Percentiles rank a stretch among this genome's conserved stretches.
Evolutionary conservation across 2,888 invertebrate species (phyloP).

Genomic region (Ametastegia equiseti): DNA sequence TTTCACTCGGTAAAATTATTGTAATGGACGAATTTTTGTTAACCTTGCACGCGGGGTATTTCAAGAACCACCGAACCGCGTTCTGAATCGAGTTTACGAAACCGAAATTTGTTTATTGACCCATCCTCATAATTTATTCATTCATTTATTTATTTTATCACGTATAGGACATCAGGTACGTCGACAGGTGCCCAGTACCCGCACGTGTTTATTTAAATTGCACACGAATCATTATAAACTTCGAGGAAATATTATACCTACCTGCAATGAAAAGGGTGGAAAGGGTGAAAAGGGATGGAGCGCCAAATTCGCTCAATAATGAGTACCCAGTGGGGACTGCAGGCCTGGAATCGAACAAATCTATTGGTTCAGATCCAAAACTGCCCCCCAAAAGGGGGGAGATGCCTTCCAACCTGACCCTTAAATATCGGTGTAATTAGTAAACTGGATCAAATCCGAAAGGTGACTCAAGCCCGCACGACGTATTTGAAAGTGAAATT

Average conservation of each 20-base stretch:
- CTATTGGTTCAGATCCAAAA: background rate
- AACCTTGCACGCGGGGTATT: too few relatives aligned
- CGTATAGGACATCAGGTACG: too few relatives aligned
- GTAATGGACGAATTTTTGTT: too few relatives aligned
- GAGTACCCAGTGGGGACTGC: background rate
- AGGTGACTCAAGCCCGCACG: background rate
- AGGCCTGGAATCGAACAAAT: background rate
- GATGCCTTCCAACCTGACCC: background rate
- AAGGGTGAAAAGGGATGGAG: background rate
- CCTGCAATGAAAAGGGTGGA: background rate
- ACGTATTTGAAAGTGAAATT: background rate
- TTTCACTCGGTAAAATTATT: too few relatives aligned
- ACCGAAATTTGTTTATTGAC: too few relatives aligned
- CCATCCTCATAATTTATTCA: too few relatives aligned
- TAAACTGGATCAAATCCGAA: conserved; percentile 19
- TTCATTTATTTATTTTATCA: too few relatives aligned
- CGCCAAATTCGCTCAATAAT: background rate
- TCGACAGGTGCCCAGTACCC: background rate
- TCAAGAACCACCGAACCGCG: too few relatives aligned
- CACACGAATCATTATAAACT: background rate
- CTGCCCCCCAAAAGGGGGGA: background rate
- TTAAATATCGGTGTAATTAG: conserved; percentile 2
- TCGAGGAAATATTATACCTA: background rate
- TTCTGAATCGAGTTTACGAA: too few relatives aligned
- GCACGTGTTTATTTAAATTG: background rate